Evolutionary conservation across 2,888 invertebrate genomes (phyloP), one percentile per base, ranked within the genome.

Genomic region (Hedychridium roseum): DNA sequence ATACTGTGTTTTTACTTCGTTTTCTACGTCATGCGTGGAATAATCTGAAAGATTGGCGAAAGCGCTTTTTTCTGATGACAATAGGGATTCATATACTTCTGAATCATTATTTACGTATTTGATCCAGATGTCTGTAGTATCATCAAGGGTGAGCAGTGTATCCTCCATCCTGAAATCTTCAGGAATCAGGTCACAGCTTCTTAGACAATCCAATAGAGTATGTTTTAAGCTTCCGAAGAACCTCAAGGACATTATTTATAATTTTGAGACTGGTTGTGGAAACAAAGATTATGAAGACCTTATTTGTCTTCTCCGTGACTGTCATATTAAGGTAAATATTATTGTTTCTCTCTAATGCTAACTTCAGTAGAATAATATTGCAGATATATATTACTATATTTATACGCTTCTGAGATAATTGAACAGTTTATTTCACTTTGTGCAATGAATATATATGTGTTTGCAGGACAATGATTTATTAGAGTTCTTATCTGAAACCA

Each of bases 391-490:
- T 50, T 41, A 21, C 4, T 23, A 34, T 21, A 1, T 27, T 11
- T 17, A n/a, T 46, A 7, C 14, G 7, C 6, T 14, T 14, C 16
- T 11, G 1, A 37, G 1, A 15, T 16, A 18, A 14, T 15, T 3
- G 1, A 11, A 31, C 34, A 6, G n/a, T n/a, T 15, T n/a, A 6
- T 14, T 37, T 15, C 20, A 20, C 7, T 23, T 18, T 12, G n/a
- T 27, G 27, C 1, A 32, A 34, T 26, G 6, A 11, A 9, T 12
- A n/a, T 16, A 6, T 27, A 7, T 15, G 1, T 23, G 30, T 54
- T 74, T 80, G 17, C 62, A 85, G 81, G 87, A 88, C 66, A 71
- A 70, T 3, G 86, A 87, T 54, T 79, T 88, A 15, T 60, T 81
- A n/a, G 75, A 80, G 15, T 76, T 87, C 28, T 67, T 88, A 12